Conservation (phyloP, 2,797 vertebrate genomes). For the Anableps anableps region DNA sequence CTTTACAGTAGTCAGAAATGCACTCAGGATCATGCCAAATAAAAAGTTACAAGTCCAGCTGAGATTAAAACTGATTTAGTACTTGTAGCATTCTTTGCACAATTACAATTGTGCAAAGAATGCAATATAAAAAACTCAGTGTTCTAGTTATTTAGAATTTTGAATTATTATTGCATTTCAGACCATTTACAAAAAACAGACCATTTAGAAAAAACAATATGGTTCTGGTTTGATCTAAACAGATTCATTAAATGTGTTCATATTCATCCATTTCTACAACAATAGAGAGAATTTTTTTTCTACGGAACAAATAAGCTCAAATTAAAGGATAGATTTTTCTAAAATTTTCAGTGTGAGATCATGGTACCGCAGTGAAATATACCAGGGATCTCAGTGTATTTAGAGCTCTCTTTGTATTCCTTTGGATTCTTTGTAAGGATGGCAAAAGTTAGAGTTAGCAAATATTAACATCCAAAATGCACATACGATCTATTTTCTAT, state of each 20-base stretch:
- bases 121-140: neutral
- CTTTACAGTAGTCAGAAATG: conserved; percentile 41
- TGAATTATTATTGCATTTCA: neutral
- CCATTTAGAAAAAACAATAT: neutral
- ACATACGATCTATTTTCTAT: neutral
- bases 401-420: no score
- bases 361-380: no score
- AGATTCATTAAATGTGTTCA: neutral
- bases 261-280: neutral
- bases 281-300: no score
- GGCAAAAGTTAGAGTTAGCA: no score
- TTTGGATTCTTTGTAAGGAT: no score
- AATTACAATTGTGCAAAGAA: neutral
- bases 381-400: no score
- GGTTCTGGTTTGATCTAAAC: neutral
- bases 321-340: no score
- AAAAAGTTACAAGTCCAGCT: neutral
- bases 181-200: neutral
- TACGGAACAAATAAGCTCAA: no score
- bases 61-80: neutral
- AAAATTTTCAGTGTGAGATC: no score
- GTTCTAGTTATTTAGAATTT: neutral
- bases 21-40: conserved; percentile 26
- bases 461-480: neutral
- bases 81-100: neutral